These are phyloP conservation scores for Mastacembelus armatus DNA, from an alignment of 2,797 vertebrate genomes.

Conservation along the genomic window DNA sequence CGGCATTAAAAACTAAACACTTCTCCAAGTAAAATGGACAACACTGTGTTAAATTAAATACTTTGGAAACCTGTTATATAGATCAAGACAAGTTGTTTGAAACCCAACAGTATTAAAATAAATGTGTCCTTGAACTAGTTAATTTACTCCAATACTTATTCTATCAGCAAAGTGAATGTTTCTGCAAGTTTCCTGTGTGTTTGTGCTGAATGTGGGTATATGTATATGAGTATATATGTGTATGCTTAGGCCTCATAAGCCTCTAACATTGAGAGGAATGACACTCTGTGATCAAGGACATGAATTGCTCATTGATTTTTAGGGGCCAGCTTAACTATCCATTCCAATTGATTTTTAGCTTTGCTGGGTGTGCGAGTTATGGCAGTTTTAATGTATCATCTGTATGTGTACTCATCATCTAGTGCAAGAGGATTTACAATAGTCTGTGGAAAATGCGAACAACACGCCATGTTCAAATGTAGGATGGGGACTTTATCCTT, in stretches of 20 bases:
- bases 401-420: constrained; percentile 81
- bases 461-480: constrained; percentile 55
- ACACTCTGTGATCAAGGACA: constrained; percentile 89
- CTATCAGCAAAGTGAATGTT: constrained; percentile 20
- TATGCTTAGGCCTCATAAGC: constrained; percentile 73
- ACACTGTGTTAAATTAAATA: neutral
- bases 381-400: constrained; percentile 87
- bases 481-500: constrained; percentile 44
- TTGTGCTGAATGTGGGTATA: constrained; percentile 55
- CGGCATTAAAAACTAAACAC: neutral
- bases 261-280: constrained; percentile 86
- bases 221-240: constrained; percentile 52
- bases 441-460: constrained; percentile 60
- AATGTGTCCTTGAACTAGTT: constrained; percentile 30
- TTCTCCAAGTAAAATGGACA: constrained; percentile 5
- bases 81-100: neutral
- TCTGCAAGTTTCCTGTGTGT: constrained; percentile 45
- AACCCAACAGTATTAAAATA: constrained; percentile 24
- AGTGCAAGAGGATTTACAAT: constrained; percentile 72
- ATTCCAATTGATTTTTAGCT: constrained; percentile 89
- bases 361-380: constrained; percentile 87
- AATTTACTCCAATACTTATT: constrained; percentile 31
- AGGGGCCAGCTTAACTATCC: constrained; percentile 88
- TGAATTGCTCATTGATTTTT: constrained; percentile 91
- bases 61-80: neutral